Evolutionary conservation across 2,113 vertebrate genomes (phyloP), one percentile per base, ranked within the genome.

Genomic region (Pyxicephalus adspersus): DNA sequence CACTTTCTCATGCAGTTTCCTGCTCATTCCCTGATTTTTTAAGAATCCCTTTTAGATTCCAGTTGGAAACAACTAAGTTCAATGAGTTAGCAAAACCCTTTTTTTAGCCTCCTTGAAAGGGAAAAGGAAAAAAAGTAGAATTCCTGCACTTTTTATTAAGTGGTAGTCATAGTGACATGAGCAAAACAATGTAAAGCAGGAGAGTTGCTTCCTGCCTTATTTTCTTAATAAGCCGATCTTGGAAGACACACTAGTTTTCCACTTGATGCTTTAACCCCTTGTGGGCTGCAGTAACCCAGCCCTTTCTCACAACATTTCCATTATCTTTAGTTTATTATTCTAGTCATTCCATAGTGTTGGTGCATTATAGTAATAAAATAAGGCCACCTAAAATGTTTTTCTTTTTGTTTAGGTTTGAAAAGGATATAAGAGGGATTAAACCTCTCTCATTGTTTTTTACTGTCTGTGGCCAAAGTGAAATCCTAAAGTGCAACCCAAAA

Each of bases 191-290:
- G 84, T 20, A 80, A 65, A 76, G 45, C 52, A 50, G 16, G 76
- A 29, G 34, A n/a, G 70, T 64, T 85, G 74, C 82, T 83, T 91
- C 65, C 87, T 89, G 88, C 86, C 89, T 0, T 83, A 34, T 15
- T 20, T 83, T 54, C 77, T 84, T 84, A 81, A 2, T 15, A 82
- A 85, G 84, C 58, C 67, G 88, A 84, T 60, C 86, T 77, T 65
- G 85, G 81, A 84, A 86, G 66, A 23, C 13, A 8, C 71, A 4
- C 0, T 67, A 81, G 16, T 83, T 84, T 82, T 83, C 85, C 60
- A 5, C 73, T 51, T 84, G 31, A 16, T 23, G 18, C 63, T 1
- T 55, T 74, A 25, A 38, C 11, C 23, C 25, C 1, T 76, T 72
- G 38, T 51, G 54, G 6, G 25, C 2, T 6, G 4, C 4, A 26